These are phyloP conservation scores for Griposia aprilina DNA, from an alignment of 2,888 invertebrate genomes.

Conservation along the genomic window DNA sequence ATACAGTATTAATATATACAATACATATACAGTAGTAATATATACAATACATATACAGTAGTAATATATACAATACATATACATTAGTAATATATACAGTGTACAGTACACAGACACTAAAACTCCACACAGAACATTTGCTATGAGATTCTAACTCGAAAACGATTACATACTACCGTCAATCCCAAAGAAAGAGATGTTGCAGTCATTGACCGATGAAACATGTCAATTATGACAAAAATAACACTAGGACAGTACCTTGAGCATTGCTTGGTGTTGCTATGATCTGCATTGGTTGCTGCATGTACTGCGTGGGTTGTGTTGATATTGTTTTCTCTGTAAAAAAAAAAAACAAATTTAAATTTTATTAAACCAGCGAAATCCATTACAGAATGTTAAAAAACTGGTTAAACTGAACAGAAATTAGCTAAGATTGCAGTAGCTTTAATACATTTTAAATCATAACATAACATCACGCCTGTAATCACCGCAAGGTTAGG, in stretches of 20 bases:
- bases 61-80: no score
- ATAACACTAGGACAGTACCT: constrained; percentile 62
- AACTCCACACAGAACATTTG: background rate
- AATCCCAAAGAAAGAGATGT: background rate
- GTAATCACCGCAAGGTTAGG: background rate
- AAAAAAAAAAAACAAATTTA: constrained; percentile 28
- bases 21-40: no score
- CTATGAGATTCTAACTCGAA: background rate
- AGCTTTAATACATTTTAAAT: background rate
- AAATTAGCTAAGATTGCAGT: background rate
- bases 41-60: no score
- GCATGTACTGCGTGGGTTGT: constrained; percentile 83
- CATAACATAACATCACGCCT: background rate
- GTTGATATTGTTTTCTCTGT: constrained; percentile 82
- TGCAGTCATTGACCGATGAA: background rate
- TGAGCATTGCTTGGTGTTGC: constrained; percentile 84
- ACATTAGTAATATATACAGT: no score
- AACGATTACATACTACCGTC: background rate
- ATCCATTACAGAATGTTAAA: background rate
- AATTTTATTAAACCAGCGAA: background rate
- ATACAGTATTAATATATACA: no score
- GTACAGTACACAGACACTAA: background rate
- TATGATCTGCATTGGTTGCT: constrained; percentile 88
- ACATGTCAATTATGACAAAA: background rate
- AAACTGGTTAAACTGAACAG: background rate